Evolutionary conservation across 2,797 vertebrate genomes (phyloP).

Genomic region (Cetoscarus ocellatus): DNA sequence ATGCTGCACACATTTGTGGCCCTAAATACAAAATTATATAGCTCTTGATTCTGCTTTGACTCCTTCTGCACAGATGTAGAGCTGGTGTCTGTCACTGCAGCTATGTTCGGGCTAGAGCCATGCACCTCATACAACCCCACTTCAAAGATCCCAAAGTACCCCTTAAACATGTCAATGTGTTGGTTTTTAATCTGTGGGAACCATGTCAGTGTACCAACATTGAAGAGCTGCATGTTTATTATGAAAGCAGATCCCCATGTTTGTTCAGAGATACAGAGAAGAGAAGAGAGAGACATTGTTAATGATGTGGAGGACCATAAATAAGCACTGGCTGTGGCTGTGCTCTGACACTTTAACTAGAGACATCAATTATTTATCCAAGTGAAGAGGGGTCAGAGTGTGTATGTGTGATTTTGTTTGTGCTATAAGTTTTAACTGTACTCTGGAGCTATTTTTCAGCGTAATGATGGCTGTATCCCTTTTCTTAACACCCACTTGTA

Average conservation of each 20-base stretch:
- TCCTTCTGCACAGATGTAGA: too few relatives aligned
- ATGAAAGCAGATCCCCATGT: slow-evolving; percentile 57
- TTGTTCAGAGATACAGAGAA: slow-evolving; percentile 40
- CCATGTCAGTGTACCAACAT: slow-evolving; percentile 41
- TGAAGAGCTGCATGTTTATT: slow-evolving; percentile 61
- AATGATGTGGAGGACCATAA: slow-evolving; percentile 68
- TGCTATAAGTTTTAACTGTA: slow-evolving; percentile 16
- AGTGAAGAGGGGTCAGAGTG: slow-evolving; percentile 55
- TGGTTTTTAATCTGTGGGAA: slow-evolving; percentile 13
- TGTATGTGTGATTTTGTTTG: slow-evolving; percentile 17
- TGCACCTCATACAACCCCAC: too few relatives aligned
- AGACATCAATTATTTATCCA: slow-evolving; percentile 76
- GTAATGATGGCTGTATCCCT: slow-evolving; percentile 28
- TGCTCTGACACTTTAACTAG: slow-evolving; percentile 71
- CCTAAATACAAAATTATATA: too few relatives aligned
- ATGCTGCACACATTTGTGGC: too few relatives aligned
- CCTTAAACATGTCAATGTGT: too few relatives aligned
- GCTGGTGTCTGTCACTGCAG: too few relatives aligned
- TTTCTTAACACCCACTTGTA: slow-evolving; percentile 6
- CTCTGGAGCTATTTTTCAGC: slow-evolving; percentile 30
- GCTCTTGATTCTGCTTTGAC: too few relatives aligned
- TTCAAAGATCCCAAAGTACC: too few relatives aligned
- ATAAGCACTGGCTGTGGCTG: slow-evolving; percentile 56
- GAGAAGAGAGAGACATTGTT: slow-evolving; percentile 48
- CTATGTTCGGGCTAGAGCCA: too few relatives aligned